Percentiles rank a stretch among this genome's conserved stretches.
Conservation (phyloP, 2,888 invertebrate species). For the Litoditis marina region DNA sequence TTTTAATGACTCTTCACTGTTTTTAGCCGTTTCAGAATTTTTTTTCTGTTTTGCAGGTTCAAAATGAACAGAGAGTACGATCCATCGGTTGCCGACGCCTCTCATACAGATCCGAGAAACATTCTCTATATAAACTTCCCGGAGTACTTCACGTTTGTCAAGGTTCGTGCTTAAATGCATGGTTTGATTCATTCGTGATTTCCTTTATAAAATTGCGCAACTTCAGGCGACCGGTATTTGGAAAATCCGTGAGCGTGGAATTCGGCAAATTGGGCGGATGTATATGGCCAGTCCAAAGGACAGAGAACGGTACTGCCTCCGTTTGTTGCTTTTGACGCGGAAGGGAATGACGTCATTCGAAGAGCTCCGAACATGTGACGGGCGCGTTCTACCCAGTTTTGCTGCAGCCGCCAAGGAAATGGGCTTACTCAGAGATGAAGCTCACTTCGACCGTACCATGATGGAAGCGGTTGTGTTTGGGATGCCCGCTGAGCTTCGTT, state of each 20-base stretch:
- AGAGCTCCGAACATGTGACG: not conserved
- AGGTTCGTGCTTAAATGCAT: not conserved
- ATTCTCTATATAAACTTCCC: not conserved
- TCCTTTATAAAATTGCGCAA: not conserved
- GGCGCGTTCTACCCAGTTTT: not conserved
- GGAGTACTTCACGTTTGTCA: conserved; percentile 3
- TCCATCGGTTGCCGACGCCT: too few species aligned
- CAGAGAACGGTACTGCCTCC: conserved; percentile 1
- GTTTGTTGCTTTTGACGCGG: not conserved
- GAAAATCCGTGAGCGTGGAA: not conserved
- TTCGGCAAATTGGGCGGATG: not conserved
- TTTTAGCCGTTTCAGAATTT: too few species aligned
- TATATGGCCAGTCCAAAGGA: not conserved
- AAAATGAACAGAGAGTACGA: too few species aligned
- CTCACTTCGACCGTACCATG: conserved; percentile 4
- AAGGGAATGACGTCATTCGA: not conserved
- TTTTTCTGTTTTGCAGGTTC: too few species aligned
- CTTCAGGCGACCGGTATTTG: not conserved
- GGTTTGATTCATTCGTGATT: not conserved
- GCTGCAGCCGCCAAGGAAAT: conserved; percentile 1
- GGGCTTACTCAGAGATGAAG: not conserved
- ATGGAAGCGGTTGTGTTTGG: conserved; percentile 6
- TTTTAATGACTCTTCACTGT: too few species aligned
- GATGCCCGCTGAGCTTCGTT: conserved; percentile 20
- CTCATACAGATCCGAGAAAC: not conserved